A percentile compares a stretch with the other conserved stretches of the same genome.
Conservation (phyloP, 35 echinoderm and acorn worm species). For the Anneissia japonica region DNA sequence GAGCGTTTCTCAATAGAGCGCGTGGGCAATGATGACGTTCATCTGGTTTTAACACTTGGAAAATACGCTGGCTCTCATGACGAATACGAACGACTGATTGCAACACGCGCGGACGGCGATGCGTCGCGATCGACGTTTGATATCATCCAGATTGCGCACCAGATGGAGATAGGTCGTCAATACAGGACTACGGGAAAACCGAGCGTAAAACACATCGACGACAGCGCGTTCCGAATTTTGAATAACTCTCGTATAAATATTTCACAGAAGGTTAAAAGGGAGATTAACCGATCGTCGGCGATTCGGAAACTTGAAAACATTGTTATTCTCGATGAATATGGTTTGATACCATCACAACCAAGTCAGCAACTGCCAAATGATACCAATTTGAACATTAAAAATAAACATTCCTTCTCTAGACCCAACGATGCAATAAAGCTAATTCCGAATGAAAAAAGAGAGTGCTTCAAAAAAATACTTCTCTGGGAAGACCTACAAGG, state of each 20-base stretch:
- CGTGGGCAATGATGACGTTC: neutral
- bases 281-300: neutral
- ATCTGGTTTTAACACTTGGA: neutral
- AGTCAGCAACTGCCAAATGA: neutral
- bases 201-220: neutral
- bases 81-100: neutral
- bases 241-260: too few relatives aligned
- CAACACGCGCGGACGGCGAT: neutral
- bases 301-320: neutral
- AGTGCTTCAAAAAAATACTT: neutral
- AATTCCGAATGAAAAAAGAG: neutral
- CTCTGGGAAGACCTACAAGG: neutral
- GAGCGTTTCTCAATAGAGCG: neutral
- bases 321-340: neutral
- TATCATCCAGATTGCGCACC: neutral
- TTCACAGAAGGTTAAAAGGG: neutral
- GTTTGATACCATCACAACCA: neutral
- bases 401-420: neutral
- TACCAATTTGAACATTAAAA: neutral
- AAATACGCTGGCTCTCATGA: neutral
- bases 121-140: neutral
- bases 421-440: neutral
- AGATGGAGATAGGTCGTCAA: neutral
- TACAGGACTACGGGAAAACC: neutral
- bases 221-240: neutral